phyloP scores from a whole-genome alignment of 2,888 invertebrate species.

The Caenorhabditis japonica region DNA sequence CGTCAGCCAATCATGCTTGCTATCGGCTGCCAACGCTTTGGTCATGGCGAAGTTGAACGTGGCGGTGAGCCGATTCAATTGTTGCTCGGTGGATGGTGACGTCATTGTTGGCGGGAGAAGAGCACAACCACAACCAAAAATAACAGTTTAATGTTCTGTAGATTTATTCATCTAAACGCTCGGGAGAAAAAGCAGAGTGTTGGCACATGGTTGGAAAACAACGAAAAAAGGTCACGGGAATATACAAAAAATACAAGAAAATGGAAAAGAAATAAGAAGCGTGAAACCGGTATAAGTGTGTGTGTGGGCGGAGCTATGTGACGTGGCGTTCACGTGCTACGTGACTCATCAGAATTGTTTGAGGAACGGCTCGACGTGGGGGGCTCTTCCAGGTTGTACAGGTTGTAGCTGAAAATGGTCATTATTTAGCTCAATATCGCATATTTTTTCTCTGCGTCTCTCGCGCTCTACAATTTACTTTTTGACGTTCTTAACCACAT shows the following conservation, averaged over 20 bases:
- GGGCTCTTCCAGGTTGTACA: slow-evolving; percentile 61
- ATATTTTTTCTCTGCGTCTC: too few species aligned
- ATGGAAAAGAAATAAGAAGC: too few species aligned
- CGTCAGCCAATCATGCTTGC: slow-evolving; percentile 23
- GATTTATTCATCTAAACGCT: neutral
- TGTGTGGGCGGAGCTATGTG: neutral
- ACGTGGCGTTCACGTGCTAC: slow-evolving; percentile 24
- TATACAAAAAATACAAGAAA: slow-evolving; percentile 14
- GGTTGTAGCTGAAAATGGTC: slow-evolving; percentile 52
- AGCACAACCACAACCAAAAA: too few species aligned
- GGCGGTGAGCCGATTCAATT: slow-evolving; percentile 24
- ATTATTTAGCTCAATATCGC: too few species aligned
- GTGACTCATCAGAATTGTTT: slow-evolving; percentile 56
- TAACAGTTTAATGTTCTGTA: neutral
- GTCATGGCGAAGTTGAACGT: slow-evolving; percentile 26
- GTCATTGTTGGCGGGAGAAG: too few species aligned
- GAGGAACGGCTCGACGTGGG: slow-evolving; percentile 53
- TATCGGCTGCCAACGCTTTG: slow-evolving; percentile 19
- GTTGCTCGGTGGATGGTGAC: neutral
- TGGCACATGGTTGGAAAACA: neutral
- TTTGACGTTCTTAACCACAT: too few species aligned
- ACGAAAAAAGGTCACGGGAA: slow-evolving; percentile 34
- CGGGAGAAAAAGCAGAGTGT: neutral
- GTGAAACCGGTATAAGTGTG: neutral
- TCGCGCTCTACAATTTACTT: too few species aligned